These are phyloP conservation scores for Seira musarum DNA, from an alignment of 2,888 invertebrate genomes.

Conservation along the genomic window DNA sequence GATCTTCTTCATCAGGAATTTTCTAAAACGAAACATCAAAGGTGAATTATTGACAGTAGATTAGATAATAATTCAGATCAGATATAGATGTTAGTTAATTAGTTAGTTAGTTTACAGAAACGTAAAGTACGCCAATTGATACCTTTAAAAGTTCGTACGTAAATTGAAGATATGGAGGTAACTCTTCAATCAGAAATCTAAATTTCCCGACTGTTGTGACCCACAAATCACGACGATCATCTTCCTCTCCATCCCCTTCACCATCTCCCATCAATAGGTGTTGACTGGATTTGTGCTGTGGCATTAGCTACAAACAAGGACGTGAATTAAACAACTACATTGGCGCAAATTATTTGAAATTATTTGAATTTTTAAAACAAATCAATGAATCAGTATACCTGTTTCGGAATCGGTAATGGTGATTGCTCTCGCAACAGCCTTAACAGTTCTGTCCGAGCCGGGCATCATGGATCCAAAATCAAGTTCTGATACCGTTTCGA, in stretches of 20 bases:
- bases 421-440: constrained; percentile 88
- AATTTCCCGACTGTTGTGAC: constrained; percentile 94
- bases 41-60: too few relatives aligned
- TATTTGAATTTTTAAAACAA: constrained; percentile 1
- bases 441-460: constrained; percentile 76
- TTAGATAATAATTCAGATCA: too few relatives aligned
- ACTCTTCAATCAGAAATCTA: constrained; percentile 89
- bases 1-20: constrained; percentile 77
- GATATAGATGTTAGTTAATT: too few relatives aligned
- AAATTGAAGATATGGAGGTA: constrained; percentile 94
- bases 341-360: constrained; percentile 18
- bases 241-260: constrained; percentile 72
- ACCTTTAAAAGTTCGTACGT: constrained; percentile 92
- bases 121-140: too few relatives aligned
- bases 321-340: too few relatives aligned
- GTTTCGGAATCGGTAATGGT: constrained; percentile 92
- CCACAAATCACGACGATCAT: constrained; percentile 82
- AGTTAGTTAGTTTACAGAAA: too few relatives aligned
- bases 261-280: constrained; percentile 84
- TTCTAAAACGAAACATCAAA: too few relatives aligned
- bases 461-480: constrained; percentile 91
- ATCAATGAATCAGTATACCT: constrained; percentile 78
- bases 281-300: constrained; percentile 82
- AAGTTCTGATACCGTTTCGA: constrained; percentile 92
- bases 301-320: constrained; percentile 77